phyloP scores from a whole-genome alignment of 1,140 invertebrate genomes.

The Drosophila quadrilineata region DNA sequence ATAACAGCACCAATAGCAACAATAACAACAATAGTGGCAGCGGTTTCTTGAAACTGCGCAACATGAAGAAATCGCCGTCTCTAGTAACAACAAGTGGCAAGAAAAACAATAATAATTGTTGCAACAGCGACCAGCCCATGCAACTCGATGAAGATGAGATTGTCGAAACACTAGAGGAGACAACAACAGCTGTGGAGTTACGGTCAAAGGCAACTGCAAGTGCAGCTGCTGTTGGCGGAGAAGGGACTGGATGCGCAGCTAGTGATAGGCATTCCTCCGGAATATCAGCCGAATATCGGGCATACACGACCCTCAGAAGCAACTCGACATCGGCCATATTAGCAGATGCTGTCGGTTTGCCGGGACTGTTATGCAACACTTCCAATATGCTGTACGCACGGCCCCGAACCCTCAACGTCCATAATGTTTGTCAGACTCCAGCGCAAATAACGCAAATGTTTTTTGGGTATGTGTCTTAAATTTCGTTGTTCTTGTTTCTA shows the following conservation, averaged over 20 bases:
- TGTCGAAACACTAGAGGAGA: conserved; percentile 41
- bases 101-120: conserved; percentile 11
- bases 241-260: background rate
- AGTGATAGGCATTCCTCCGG: too few species aligned
- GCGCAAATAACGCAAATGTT: conserved; percentile 76
- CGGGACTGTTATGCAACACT: conserved; percentile 24
- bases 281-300: conserved; percentile 31
- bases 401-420: conserved; percentile 73
- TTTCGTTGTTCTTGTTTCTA: too few species aligned
- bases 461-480: conserved; percentile 66
- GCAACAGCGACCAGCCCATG: conserved; percentile 18
- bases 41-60: conserved; percentile 43
- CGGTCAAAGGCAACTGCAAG: conserved; percentile 20
- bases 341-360: conserved; percentile 39
- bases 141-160: conserved; percentile 16
- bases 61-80: conserved; percentile 12
- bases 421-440: conserved; percentile 73
- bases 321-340: conserved; percentile 71
- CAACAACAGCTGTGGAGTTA: conserved; percentile 61
- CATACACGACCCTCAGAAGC: conserved; percentile 62
- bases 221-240: background rate
- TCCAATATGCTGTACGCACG: conserved; percentile 55
- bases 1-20: conserved; percentile 23
- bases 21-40: conserved; percentile 29
- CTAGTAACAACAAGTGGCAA: conserved; percentile 6